Conservation (phyloP, 2,888 invertebrate genomes). For the Odontocerum albicorne region DNA sequence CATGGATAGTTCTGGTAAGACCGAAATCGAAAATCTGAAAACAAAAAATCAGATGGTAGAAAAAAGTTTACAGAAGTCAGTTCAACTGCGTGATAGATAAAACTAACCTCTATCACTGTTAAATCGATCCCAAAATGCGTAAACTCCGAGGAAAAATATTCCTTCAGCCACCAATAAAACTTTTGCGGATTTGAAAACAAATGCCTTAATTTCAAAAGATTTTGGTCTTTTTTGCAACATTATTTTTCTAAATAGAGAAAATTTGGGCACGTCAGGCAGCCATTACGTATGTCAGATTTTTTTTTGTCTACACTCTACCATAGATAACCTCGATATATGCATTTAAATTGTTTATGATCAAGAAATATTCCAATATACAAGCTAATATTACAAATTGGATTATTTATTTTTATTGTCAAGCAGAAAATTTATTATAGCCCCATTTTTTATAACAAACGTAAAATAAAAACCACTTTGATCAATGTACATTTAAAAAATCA, state of each 20-base stretch:
- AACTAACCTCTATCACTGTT: constrained; percentile 70
- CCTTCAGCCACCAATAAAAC: constrained; percentile 49
- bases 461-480: too few species aligned
- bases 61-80: neutral
- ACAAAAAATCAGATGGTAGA: constrained; percentile 29
- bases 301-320: too few species aligned
- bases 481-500: too few species aligned
- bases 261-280: constrained; percentile 6
- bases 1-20: constrained; percentile 66
- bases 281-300: too few species aligned
- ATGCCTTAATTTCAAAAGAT: constrained; percentile 52
- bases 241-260: constrained; percentile 40
- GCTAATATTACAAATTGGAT: too few species aligned
- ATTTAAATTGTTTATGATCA: too few species aligned
- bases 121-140: constrained; percentile 67
- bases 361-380: constrained; percentile 52
- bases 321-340: too few species aligned
- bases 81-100: neutral
- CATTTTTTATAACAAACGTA: too few species aligned
- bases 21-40: constrained; percentile 71
- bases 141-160: constrained; percentile 62
- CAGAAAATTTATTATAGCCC: too few species aligned
- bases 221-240: constrained; percentile 70
- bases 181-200: constrained; percentile 57
- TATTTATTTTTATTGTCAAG: too few species aligned